These are phyloP conservation scores for Chaetophractus vellerosus DNA, from an alignment of 2,797 vertebrate genomes.

Conservation along the genomic window DNA sequence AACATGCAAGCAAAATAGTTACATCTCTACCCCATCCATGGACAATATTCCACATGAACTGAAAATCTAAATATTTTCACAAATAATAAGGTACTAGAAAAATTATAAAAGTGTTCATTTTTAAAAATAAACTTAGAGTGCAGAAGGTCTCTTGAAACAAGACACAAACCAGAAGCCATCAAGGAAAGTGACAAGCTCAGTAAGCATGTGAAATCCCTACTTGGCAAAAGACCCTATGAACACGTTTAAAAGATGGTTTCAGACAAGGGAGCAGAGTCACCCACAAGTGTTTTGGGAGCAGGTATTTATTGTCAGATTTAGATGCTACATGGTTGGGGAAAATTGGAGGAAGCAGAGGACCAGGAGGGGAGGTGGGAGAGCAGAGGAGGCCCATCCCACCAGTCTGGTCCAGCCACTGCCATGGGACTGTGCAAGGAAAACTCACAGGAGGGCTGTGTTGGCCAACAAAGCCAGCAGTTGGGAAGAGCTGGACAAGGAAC, in stretches of 20 bases:
- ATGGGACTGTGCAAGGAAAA: no score
- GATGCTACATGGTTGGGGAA: fast-evolving
- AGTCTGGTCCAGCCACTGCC: no score
- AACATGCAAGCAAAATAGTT: background rate
- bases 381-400: background rate
- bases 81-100: background rate
- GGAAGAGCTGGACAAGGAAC: no score
- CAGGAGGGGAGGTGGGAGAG: background rate
- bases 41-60: background rate
- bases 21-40: background rate
- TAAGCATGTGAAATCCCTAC: background rate
- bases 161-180: background rate
- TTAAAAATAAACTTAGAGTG: background rate
- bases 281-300: background rate
- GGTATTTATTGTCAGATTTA: background rate
- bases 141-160: background rate
- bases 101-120: background rate
- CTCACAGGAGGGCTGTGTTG: background rate
- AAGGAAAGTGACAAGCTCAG: background rate
- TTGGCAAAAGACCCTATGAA: no score
- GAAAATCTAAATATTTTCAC: background rate
- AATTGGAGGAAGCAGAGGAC: no score
- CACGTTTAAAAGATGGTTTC: background rate
- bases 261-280: background rate
- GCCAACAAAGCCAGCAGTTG: background rate